Conservation (phyloP, 2,888 invertebrate genomes). For the Epinotia nisella region DNA sequence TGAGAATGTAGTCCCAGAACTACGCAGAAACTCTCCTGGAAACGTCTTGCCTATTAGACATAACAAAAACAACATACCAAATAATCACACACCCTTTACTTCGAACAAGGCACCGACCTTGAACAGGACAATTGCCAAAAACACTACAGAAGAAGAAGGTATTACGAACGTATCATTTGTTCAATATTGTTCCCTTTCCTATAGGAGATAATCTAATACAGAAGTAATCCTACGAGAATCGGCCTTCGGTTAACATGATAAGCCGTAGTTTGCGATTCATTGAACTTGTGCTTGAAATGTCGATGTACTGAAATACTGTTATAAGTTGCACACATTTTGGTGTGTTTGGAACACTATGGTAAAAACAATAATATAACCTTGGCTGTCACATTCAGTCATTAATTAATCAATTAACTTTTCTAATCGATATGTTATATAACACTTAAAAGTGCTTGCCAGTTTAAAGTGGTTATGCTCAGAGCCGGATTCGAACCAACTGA, state of each 20-base stretch:
- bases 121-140: slow-evolving; percentile 11
- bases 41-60: neutral
- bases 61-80: neutral
- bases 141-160: neutral
- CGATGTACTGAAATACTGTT: neutral
- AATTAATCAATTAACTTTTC: too few relatives aligned
- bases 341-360: too few relatives aligned
- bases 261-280: slow-evolving; percentile 16
- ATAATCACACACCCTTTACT: slow-evolving; percentile 10
- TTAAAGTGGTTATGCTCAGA: too few relatives aligned
- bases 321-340: too few relatives aligned
- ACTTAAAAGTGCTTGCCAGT: too few relatives aligned
- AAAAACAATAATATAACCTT: too few relatives aligned
- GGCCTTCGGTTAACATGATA: slow-evolving; percentile 10
- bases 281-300: slow-evolving; percentile 4
- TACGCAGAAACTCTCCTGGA: neutral
- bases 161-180: neutral
- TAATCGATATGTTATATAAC: too few relatives aligned
- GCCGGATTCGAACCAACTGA: too few relatives aligned
- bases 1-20: neutral
- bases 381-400: too few relatives aligned
- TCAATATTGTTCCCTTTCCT: neutral
- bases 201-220: slow-evolving; percentile 9
- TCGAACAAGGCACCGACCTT: neutral
- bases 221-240: slow-evolving; percentile 23